Percentiles rank a stretch among this genome's conserved stretches.
These are phyloP conservation scores for Onchidella celtica DNA, from an alignment of 2,888 invertebrate species.

Conservation along the genomic window DNA sequence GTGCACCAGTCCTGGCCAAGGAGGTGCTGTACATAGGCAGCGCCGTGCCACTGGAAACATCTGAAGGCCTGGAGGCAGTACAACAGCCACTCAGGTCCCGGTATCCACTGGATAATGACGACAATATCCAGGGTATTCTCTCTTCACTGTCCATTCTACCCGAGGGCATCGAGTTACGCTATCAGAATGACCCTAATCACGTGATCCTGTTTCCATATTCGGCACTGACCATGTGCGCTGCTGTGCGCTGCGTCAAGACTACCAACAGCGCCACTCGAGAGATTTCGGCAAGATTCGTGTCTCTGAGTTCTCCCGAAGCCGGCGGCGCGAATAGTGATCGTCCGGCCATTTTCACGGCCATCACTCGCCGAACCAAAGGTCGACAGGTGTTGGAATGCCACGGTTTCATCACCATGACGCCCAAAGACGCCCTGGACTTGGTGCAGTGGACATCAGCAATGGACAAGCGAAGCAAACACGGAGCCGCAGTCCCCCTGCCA, in stretches of 20 bases:
- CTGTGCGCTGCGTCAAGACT: constrained; percentile 73
- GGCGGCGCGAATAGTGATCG: constrained; percentile 63
- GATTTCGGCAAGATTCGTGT: constrained; percentile 70
- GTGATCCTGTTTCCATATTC: constrained; percentile 78
- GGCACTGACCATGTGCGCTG: constrained; percentile 77
- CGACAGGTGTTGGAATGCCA: constrained; percentile 79
- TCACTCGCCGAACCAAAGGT: constrained; percentile 76
- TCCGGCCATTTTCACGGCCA: constrained; percentile 78
- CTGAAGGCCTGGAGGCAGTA: constrained; percentile 75
- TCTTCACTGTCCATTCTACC: constrained; percentile 99
- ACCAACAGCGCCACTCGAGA: constrained; percentile 65
- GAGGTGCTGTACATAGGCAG: constrained; percentile 79
- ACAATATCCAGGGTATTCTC: constrained; percentile 74
- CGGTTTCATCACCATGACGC: constrained; percentile 83
- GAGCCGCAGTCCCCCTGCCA: neutral
- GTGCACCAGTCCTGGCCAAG: constrained; percentile 49
- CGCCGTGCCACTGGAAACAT: constrained; percentile 76
- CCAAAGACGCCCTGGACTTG: constrained; percentile 97
- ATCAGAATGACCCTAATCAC: constrained; percentile 83
- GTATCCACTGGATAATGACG: constrained; percentile 69
- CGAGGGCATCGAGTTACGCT: constrained; percentile 94
- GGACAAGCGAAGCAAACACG: constrained; percentile 55
- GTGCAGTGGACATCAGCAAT: constrained; percentile 86
- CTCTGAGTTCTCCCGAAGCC: constrained; percentile 73
- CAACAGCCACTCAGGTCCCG: constrained; percentile 75